A percentile compares a stretch with the other conserved stretches of the same genome.
These are phyloP conservation scores for Hyphantria cunea DNA, from an alignment of 1,140 invertebrate genomes.

Conservation along the genomic window DNA sequence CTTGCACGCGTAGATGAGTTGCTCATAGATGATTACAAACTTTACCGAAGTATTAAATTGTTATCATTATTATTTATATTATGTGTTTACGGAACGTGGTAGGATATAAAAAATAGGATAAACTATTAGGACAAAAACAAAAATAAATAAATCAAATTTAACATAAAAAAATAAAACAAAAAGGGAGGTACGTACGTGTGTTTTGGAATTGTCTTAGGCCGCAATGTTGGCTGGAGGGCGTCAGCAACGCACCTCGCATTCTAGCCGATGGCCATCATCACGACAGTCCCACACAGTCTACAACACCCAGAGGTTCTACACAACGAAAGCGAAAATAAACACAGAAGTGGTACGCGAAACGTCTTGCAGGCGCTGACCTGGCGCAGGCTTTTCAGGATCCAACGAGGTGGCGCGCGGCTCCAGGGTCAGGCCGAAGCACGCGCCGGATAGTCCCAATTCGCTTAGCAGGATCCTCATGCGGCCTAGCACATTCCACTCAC, in stretches of 20 bases:
- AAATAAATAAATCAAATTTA: constrained; percentile 27
- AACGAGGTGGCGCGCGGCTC: constrained; percentile 75
- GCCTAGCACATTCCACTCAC: constrained; percentile 79
- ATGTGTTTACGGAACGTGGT: neutral
- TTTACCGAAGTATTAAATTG: neutral
- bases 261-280: constrained; percentile 80
- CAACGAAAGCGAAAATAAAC: constrained; percentile 80
- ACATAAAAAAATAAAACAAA: constrained; percentile 53
- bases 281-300: constrained; percentile 79
- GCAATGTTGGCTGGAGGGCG: constrained; percentile 77
- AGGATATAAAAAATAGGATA: constrained; percentile 5
- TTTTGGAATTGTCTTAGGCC: constrained; percentile 76
- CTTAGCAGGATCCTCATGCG: constrained; percentile 83
- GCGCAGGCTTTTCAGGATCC: constrained; percentile 79
- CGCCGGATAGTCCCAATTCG: constrained; percentile 80
- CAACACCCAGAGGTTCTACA: constrained; percentile 76
- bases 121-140: constrained; percentile 20
- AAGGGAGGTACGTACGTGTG: constrained; percentile 73
- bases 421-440: constrained; percentile 78
- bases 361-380: constrained; percentile 78
- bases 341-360: constrained; percentile 72
- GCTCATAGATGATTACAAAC: neutral
- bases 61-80: neutral
- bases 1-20: neutral
- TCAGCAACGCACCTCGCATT: constrained; percentile 80